Conservation (phyloP, 2,888 invertebrate genomes). For the Anthrax anthrax region DNA sequence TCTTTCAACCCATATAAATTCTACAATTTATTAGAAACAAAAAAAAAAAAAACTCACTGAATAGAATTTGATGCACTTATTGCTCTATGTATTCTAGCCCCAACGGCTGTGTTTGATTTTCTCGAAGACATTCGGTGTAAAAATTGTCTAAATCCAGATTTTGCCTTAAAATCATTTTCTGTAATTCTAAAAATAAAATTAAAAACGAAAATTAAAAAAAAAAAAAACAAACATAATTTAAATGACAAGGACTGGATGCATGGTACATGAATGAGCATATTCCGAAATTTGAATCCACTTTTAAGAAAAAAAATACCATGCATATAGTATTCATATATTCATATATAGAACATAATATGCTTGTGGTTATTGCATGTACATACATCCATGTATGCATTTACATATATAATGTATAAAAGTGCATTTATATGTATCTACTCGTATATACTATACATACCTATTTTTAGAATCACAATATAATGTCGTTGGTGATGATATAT, state of each 20-base stretch:
- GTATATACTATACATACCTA: neutral
- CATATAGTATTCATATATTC: too few relatives aligned
- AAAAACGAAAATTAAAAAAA: neutral
- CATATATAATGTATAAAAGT: too few relatives aligned
- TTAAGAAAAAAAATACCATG: too few relatives aligned
- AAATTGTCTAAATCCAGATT: constrained; percentile 30
- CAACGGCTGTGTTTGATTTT: constrained; percentile 22
- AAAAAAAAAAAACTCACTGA: constrained; percentile 18
- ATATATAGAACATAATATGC: too few relatives aligned
- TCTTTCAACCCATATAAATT: too few relatives aligned
- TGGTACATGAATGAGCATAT: too few relatives aligned
- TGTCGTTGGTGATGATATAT: constrained; percentile 35
- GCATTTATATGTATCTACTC: neutral
- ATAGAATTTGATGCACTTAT: constrained; percentile 30
- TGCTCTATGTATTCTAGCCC: constrained; percentile 18
- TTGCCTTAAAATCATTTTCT: constrained; percentile 11
- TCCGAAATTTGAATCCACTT: too few relatives aligned
- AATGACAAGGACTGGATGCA: too few relatives aligned
- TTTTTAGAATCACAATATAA: neutral
- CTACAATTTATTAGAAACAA: too few relatives aligned
- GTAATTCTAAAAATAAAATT: constrained; percentile 4
- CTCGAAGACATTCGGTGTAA: constrained; percentile 32
- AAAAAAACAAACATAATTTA: neutral
- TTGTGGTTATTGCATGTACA: too few relatives aligned
- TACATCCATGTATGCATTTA: neutral